These are phyloP conservation scores for Metaphire vulgaris DNA, from an alignment of 1,140 invertebrate genomes.

Conservation along the genomic window DNA sequence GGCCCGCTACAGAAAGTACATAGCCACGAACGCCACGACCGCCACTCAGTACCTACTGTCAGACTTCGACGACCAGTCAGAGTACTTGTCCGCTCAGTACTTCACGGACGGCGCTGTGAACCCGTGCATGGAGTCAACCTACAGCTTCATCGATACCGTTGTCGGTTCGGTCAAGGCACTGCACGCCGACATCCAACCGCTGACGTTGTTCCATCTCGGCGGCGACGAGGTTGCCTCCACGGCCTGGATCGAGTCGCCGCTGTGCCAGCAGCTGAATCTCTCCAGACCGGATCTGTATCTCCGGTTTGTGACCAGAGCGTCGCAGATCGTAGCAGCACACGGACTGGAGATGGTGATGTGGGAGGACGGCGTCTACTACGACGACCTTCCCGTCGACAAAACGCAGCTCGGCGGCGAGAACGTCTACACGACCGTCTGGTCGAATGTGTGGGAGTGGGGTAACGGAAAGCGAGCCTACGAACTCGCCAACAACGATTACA, in stretches of 20 bases:
- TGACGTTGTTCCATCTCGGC: constrained; percentile 42
- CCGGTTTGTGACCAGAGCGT: constrained; percentile 33
- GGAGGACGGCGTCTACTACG: constrained; percentile 39
- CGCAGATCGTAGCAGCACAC: constrained; percentile 25
- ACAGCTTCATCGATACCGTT: constrained; percentile 41
- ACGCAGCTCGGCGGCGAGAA: constrained; percentile 6
- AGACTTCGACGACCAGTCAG: constrained; percentile 39
- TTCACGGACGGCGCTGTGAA: constrained; percentile 46
- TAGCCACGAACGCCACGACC: background rate
- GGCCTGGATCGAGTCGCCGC: constrained; percentile 38
- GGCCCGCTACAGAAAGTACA: constrained; percentile 25
- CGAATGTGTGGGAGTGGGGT: constrained; percentile 43
- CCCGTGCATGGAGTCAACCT: constrained; percentile 43
- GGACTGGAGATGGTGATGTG: constrained; percentile 38
- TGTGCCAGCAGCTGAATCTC: constrained; percentile 28
- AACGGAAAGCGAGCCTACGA: constrained; percentile 36
- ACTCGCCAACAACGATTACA: constrained; percentile 43
- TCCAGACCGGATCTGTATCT: constrained; percentile 24
- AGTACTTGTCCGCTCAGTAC: constrained; percentile 42
- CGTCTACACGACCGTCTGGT: constrained; percentile 41
- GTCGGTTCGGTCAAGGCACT: constrained; percentile 28
- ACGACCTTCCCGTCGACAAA: background rate
- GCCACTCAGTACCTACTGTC: constrained; percentile 29
- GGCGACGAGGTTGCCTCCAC: constrained; percentile 41
- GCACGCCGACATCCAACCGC: constrained; percentile 34